These are phyloP conservation scores for Cybosia mesomella DNA, from an alignment of 2,888 invertebrate genomes.

Conservation along the genomic window DNA sequence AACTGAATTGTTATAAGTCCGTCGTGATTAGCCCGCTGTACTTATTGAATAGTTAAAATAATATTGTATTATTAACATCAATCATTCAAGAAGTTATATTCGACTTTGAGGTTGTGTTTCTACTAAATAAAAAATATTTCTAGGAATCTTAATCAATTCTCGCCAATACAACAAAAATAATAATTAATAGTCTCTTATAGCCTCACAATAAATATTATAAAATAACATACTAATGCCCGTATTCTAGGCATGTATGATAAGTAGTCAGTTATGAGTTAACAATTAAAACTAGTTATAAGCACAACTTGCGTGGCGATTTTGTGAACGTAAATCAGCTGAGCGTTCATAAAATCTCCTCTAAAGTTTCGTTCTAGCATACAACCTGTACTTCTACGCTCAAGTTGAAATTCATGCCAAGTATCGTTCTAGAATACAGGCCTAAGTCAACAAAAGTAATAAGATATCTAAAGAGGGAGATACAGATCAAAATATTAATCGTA, in stretches of 20 bases:
- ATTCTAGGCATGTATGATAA: too few relatives aligned
- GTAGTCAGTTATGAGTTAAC: too few relatives aligned
- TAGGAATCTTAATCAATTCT: conserved; percentile 26
- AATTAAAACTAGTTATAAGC: too few relatives aligned
- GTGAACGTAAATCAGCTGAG: too few relatives aligned
- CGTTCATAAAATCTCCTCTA: too few relatives aligned
- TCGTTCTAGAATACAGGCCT: background rate
- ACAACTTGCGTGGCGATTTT: too few relatives aligned
- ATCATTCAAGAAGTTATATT: conserved; percentile 9
- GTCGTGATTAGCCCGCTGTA: background rate
- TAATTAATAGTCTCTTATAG: conserved; percentile 7
- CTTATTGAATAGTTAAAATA: background rate
- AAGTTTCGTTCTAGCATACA: too few relatives aligned
- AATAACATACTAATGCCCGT: conserved; percentile 9
- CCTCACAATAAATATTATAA: conserved; percentile 16
- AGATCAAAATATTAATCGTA: conserved; percentile 29
- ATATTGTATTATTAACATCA: background rate
- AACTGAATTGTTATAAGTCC: too few relatives aligned
- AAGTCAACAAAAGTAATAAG: background rate
- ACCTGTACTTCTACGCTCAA: too few relatives aligned
- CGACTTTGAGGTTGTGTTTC: background rate
- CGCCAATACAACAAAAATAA: conserved; percentile 11
- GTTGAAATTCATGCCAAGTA: too few relatives aligned
- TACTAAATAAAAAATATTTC: conserved; percentile 19
- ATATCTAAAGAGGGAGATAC: background rate